Evolutionary conservation across 2,888 invertebrate species (phyloP), one percentile per base, ranked within the genome.

Genomic region (Formica aserva): DNA sequence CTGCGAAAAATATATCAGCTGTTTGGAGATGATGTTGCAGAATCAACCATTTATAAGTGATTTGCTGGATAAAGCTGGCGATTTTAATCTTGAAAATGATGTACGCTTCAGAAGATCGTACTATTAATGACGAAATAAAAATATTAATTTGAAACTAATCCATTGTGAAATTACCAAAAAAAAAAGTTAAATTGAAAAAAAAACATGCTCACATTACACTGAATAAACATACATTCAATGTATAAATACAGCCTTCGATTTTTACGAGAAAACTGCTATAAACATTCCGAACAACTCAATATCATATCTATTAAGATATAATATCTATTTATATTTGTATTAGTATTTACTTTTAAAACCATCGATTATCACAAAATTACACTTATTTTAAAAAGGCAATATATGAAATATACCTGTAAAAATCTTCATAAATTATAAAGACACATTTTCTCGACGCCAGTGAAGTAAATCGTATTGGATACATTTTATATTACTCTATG

Each of bases 401-500:
- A 5, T 13, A 1, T 9, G 15, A 65, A 35, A 48, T 32, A 22
- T 13, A 18, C 0, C 8, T 8, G 8, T 11, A 63, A 45, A 62
- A 45, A 9, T 62, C n/a, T 52, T 35, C 11, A 18, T 22, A 38
- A 65, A 76, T 75, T 63, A 62, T n/a, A 41, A 18, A 52, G n/a
- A 52, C 8, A 18, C 8, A 6, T 63, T 63, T 48, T 22, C 22
- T 63, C 32, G 5, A 57, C 22, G 2, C n/a, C 35, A 52, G 22
- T 52, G 6, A 32, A 63, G 52, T 38, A 77, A 38, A 80, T 45
- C 41, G 6, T 45, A n/a, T 3, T 69, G 22, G n/a, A 69, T 52
- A n/a, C 45, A 69, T 15, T 69, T 76, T 45, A 69, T 35, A 60
- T 60, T 48, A 52, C 6, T 52, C 60, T 22, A n/a, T n/a, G n/a